Conservation (phyloP, 2,113 vertebrate genomes). For the Rhea americana region DNA sequence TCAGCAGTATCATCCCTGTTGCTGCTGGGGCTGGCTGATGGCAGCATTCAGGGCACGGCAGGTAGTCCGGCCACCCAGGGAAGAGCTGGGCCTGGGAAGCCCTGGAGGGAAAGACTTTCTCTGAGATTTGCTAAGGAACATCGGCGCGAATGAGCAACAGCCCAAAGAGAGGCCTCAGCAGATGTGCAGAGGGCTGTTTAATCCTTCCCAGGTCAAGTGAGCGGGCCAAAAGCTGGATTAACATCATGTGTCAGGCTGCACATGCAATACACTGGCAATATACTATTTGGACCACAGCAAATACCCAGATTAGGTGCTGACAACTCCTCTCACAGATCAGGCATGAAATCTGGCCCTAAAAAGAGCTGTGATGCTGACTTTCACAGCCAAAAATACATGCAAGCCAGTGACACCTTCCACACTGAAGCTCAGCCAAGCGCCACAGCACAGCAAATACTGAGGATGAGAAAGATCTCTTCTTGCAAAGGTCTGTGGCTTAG, state of each 20-base stretch:
- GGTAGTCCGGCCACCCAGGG: neutral
- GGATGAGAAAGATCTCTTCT: neutral
- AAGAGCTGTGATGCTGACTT: neutral
- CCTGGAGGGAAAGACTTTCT: neutral
- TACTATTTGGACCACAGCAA: neutral
- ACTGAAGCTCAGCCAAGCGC: neutral
- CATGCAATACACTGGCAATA: constrained; percentile 16
- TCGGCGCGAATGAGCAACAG: neutral
- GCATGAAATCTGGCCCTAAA: neutral
- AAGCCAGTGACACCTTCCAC: constrained; percentile 36
- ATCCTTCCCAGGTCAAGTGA: constrained; percentile 8
- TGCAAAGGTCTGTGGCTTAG: neutral
- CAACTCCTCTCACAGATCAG: neutral
- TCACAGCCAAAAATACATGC: neutral
- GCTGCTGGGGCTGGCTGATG: neutral
- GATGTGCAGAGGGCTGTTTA: constrained; percentile 31
- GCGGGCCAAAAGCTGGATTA: constrained; percentile 36
- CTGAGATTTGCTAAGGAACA: neutral
- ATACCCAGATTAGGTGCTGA: constrained; percentile 45
- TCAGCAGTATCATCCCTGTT: neutral
- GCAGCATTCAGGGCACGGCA: neutral
- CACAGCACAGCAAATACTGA: neutral
- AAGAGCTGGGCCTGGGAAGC: neutral
- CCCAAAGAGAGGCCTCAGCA: constrained; percentile 1
- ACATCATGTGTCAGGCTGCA: constrained; percentile 23